These are phyloP conservation scores for Caenorhabditis latens DNA, from an alignment of 1,140 invertebrate species.

Conservation along the genomic window DNA sequence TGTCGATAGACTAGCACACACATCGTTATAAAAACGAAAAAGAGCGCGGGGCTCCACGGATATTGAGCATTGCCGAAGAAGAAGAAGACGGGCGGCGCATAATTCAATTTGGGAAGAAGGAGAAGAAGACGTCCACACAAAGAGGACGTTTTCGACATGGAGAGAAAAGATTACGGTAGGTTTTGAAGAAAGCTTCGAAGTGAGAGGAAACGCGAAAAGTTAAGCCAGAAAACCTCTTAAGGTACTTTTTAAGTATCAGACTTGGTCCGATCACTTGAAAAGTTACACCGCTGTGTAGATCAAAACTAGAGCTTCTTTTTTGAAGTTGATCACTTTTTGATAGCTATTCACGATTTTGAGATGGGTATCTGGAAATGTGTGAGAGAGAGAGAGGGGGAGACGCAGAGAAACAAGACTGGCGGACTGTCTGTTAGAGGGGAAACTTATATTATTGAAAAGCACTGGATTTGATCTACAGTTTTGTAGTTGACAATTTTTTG, in stretches of 20 bases:
- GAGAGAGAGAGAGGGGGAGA: too few relatives aligned
- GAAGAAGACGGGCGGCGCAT: slow-evolving; percentile 23
- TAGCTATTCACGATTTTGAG: too few relatives aligned
- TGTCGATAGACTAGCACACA: slow-evolving; percentile 34
- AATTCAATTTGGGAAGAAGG: slow-evolving; percentile 36
- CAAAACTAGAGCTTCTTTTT: too few relatives aligned
- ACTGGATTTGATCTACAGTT: too few relatives aligned
- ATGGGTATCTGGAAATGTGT: too few relatives aligned
- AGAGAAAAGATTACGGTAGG: slow-evolving; percentile 46
- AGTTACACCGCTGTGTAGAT: too few relatives aligned
- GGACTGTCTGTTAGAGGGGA: too few relatives aligned
- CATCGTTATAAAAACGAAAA: background rate
- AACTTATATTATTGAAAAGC: too few relatives aligned
- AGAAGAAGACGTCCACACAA: background rate
- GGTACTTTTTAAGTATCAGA: too few relatives aligned
- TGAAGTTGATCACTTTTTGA: too few relatives aligned
- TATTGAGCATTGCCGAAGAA: slow-evolving; percentile 33
- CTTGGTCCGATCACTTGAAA: background rate
- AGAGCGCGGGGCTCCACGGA: background rate
- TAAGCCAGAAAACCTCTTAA: background rate
- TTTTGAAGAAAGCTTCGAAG: slow-evolving; percentile 13
- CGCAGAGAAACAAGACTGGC: too few relatives aligned
- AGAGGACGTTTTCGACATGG: slow-evolving; percentile 14
- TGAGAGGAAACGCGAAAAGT: background rate
- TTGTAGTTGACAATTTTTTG: too few relatives aligned